phyloP scores from a whole-genome alignment of 2,113 vertebrate species.

The Malurus melanocephalus region DNA sequence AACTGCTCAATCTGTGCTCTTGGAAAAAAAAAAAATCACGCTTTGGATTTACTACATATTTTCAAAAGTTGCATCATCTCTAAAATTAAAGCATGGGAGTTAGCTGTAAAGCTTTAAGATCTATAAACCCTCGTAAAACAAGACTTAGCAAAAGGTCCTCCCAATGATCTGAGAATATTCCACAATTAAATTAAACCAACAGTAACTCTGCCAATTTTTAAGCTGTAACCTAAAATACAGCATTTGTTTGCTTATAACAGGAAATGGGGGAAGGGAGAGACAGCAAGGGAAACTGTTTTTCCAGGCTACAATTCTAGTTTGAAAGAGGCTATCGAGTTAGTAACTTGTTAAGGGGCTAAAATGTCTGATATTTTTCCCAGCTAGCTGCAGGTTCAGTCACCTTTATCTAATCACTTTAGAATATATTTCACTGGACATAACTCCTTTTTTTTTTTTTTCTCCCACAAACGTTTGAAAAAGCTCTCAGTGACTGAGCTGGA shows the following conservation, averaged over 20 bases:
- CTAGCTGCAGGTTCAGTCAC: not conserved
- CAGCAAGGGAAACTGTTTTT: conserved; percentile 30
- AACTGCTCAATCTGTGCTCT: not conserved
- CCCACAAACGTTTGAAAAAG: not conserved
- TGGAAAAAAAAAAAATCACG: not conserved
- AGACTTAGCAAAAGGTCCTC: conserved; percentile 9
- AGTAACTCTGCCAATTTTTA: conserved; percentile 43
- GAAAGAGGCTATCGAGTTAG: not conserved
- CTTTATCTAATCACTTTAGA: not conserved
- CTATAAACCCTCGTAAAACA: not conserved
- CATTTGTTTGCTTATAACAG: conserved; percentile 59
- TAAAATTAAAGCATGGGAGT: conserved; percentile 8
- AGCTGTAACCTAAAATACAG: conserved; percentile 54
- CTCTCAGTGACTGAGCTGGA: not conserved
- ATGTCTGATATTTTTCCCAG: not conserved
- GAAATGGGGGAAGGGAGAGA: conserved; percentile 62
- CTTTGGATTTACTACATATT: not conserved
- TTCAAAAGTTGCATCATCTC: conserved; percentile 5
- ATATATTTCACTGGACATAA: not conserved
- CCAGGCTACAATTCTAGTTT: not conserved
- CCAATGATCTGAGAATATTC: not conserved
- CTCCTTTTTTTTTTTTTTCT: not conserved
- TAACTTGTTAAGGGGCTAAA: not conserved
- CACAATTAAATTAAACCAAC: conserved; percentile 27
- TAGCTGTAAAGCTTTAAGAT: not conserved